Conservation (phyloP, 92 coral and sea anemone species). For the Zoanthus sociatus region DNA sequence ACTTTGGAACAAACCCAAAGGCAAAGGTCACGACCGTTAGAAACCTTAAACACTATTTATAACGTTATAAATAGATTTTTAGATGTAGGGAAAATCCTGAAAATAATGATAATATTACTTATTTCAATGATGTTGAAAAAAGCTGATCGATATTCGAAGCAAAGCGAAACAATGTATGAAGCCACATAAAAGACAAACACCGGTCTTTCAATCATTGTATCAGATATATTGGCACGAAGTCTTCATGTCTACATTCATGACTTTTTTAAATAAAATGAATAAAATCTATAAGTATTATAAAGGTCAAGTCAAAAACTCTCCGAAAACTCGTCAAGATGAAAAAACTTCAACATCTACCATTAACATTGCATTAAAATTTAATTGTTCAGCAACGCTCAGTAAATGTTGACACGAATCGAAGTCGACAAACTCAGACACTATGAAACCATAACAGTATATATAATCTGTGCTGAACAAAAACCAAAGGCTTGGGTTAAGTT, state of each 20-base stretch:
- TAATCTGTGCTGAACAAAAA: background rate
- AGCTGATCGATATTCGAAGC: background rate
- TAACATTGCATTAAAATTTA: conserved; percentile 67
- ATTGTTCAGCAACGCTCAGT: conserved; percentile 47
- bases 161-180: background rate
- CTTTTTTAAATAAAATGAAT: background rate
- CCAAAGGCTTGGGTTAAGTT: background rate
- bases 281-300: background rate
- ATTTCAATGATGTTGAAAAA: background rate
- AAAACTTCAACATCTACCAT: conserved; percentile 14
- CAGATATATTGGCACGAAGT: background rate
- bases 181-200: background rate
- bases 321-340: background rate
- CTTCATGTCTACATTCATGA: background rate
- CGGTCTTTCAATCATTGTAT: background rate
- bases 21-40: background rate
- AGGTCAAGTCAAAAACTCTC: background rate
- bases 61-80: background rate
- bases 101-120: background rate
- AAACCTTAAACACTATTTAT: background rate
- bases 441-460: background rate
- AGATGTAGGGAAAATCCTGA: background rate
- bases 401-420: conserved; percentile 22
- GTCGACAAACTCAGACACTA: background rate
- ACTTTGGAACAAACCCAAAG: background rate